Conservation (phyloP, 2,113 vertebrate species). For the Ciconia maguari region DNA sequence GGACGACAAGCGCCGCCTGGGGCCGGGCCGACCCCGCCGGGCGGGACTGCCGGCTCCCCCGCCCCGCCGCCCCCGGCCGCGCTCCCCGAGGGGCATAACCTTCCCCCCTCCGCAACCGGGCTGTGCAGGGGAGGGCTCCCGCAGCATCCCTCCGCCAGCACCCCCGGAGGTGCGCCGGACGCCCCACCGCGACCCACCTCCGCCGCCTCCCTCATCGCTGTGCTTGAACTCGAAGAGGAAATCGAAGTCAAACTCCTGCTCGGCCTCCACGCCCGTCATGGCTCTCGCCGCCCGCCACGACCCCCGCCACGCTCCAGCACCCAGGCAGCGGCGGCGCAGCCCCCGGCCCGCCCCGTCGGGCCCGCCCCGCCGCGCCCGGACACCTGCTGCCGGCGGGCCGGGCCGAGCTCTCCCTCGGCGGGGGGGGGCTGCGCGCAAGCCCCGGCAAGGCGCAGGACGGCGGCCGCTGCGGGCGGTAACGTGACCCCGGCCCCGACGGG, state of each 20-base stretch:
- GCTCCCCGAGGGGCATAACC: not conserved
- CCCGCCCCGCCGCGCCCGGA: not conserved
- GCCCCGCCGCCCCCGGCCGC: not conserved
- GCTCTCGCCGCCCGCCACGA: not conserved
- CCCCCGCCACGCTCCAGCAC: not conserved
- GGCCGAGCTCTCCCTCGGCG: not conserved
- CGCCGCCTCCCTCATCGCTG: slow-evolving; percentile 67
- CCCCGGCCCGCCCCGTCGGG: not conserved
- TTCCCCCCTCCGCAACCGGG: too few species aligned
- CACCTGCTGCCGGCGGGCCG: not conserved
- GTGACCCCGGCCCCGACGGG: slow-evolving; percentile 21
- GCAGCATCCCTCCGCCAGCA: not conserved
- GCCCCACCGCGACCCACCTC: slow-evolving; percentile 74
- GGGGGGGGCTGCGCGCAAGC: not conserved
- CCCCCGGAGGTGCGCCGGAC: not conserved
- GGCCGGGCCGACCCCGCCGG: not conserved
- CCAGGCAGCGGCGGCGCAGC: not conserved
- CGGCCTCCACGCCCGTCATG: slow-evolving; percentile 83
- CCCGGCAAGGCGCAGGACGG: not conserved
- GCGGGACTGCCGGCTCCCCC: not conserved
- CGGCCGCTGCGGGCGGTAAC: not conserved
- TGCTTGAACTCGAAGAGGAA: slow-evolving; percentile 87
- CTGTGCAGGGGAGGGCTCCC: not conserved
- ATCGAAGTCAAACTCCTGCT: slow-evolving; percentile 87
- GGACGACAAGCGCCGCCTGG: not conserved